Evolutionary conservation across 1,140 invertebrate genomes (phyloP).

Genomic region (Meloidogyne exigua): DNA sequence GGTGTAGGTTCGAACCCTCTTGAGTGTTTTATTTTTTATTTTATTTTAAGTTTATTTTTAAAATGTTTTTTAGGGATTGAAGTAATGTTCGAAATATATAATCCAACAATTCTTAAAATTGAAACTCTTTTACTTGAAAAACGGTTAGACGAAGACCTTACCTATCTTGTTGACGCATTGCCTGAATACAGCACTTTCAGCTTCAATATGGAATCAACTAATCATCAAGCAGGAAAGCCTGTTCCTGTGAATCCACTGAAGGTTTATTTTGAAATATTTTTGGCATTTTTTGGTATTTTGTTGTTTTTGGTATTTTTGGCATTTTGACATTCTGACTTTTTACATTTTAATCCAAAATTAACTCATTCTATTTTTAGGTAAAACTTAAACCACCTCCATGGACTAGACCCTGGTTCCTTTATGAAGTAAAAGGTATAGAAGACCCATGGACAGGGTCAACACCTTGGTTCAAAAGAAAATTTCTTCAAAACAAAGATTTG

Average conservation of each 20-base stretch:
- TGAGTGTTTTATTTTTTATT: background rate
- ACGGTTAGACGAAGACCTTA: slow-evolving; percentile 82
- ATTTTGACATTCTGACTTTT: slow-evolving; percentile 9
- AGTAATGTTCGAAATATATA: slow-evolving; percentile 86
- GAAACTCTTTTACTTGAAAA: slow-evolving; percentile 88
- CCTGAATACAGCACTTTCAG: slow-evolving; percentile 89
- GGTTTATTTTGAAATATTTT: slow-evolving; percentile 66
- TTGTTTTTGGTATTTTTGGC: background rate
- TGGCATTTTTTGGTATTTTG: background rate
- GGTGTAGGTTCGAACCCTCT: background rate
- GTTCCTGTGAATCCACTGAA: slow-evolving; percentile 84
- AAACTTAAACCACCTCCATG: slow-evolving; percentile 61
- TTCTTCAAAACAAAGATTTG: slow-evolving; percentile 45
- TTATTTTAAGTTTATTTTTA: slow-evolving; percentile 4
- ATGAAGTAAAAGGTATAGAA: slow-evolving; percentile 55
- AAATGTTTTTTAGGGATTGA: slow-evolving; percentile 72
- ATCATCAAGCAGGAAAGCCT: slow-evolving; percentile 72
- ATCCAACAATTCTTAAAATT: slow-evolving; percentile 83
- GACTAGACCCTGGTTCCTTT: slow-evolving; percentile 56
- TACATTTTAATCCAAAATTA: too few species aligned
- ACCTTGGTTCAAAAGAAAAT: slow-evolving; percentile 57
- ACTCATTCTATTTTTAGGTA: slow-evolving; percentile 57
- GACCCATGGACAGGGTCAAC: slow-evolving; percentile 55
- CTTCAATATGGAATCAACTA: slow-evolving; percentile 83
- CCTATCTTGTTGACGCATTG: slow-evolving; percentile 87